phyloP scores from a whole-genome alignment of 2,113 vertebrate genomes.

The Mellivora capensis region DNA sequence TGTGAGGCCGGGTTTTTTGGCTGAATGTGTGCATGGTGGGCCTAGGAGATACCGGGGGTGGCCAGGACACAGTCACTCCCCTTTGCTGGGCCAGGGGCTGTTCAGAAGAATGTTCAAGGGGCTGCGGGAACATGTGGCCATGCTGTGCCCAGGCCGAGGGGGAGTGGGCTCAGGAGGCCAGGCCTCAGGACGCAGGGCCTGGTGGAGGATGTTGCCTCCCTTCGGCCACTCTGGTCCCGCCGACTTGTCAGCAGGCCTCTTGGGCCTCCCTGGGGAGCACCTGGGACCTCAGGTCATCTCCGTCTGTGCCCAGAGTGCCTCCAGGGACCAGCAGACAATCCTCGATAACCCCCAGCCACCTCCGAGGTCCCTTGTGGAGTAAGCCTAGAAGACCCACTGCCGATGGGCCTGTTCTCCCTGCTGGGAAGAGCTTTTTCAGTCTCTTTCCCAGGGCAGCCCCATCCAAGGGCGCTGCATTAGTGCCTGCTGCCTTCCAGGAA shows the following conservation, averaged over 20 bases:
- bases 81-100: not conserved
- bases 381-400: not conserved
- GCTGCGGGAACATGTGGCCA: not conserved
- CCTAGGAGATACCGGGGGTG: not conserved
- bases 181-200: not conserved
- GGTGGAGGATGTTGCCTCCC: too few relatives aligned
- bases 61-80: not conserved
- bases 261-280: not conserved
- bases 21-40: too few relatives aligned
- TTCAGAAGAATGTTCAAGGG: not conserved
- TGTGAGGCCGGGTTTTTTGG: not conserved
- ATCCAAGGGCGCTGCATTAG: fast-evolving
- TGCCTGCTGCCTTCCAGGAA: not conserved
- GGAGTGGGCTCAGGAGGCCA: not conserved
- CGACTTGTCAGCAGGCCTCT: not conserved
- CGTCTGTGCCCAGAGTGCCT: not conserved
- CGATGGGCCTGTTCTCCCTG: fast-evolving
- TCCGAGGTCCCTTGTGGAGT: not conserved
- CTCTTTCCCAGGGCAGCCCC: not conserved
- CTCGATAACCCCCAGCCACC: not conserved
- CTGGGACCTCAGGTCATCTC: not conserved
- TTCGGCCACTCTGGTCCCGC: not conserved
- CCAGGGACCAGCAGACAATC: not conserved
- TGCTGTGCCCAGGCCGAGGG: not conserved
- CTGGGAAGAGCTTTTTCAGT: not conserved